These are phyloP conservation scores for Campylomormyrus tamandua DNA, from an alignment of 2,113 vertebrate genomes.

Conservation along the genomic window DNA sequence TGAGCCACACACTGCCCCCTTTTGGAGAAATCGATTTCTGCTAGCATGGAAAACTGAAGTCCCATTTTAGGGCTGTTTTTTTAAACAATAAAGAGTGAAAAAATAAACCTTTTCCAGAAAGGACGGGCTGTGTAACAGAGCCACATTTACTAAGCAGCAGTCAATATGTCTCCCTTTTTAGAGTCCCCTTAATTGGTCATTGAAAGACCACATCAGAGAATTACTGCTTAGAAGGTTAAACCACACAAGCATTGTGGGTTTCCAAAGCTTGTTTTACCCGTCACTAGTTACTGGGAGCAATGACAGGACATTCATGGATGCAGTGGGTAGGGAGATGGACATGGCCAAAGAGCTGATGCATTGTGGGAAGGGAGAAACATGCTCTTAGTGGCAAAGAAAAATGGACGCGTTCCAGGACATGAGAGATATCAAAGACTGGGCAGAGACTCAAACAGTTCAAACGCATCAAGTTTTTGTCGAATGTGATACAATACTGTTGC, in stretches of 20 bases:
- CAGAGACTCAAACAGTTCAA: background rate
- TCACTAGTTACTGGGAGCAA: background rate
- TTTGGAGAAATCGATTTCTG: background rate
- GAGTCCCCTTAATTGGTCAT: background rate
- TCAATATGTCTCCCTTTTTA: background rate
- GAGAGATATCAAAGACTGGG: background rate
- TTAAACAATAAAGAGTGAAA: background rate
- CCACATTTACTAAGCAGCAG: background rate
- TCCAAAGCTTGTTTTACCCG: background rate
- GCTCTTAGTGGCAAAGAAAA: constrained; percentile 10
- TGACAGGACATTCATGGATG: background rate
- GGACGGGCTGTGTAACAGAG: background rate
- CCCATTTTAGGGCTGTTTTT: background rate
- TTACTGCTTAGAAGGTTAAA: background rate
- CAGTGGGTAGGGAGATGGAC: background rate
- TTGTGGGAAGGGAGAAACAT: background rate
- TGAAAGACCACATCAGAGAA: background rate
- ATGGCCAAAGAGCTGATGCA: background rate
- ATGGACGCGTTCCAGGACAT: background rate
- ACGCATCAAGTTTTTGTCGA: background rate
- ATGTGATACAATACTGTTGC: background rate
- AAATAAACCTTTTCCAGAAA: background rate
- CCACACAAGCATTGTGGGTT: background rate
- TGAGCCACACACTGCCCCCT: background rate
- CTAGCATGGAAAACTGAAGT: background rate